Conservation (phyloP, 2,888 invertebrate species). For the Acleris sparsana region DNA sequence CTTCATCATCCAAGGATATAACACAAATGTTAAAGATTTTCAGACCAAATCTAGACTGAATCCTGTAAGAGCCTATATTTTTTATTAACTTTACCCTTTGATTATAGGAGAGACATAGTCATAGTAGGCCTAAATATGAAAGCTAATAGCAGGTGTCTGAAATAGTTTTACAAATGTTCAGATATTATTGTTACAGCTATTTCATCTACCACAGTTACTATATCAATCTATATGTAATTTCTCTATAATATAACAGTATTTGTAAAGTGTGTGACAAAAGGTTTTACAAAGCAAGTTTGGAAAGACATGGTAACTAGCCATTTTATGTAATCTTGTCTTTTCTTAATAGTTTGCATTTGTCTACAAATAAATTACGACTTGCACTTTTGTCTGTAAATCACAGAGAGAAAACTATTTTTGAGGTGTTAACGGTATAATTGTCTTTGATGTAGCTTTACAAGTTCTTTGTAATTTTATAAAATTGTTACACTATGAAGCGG, state of each 20-base stretch:
- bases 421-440: conserved; percentile 31
- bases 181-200: too few species aligned
- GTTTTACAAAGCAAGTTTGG: too few species aligned
- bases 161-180: not conserved
- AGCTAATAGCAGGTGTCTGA: conserved; percentile 4
- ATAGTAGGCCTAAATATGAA: conserved; percentile 6
- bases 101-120: conserved; percentile 15
- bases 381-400: not conserved
- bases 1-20: conserved; percentile 35
- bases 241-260: too few species aligned
- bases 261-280: too few species aligned
- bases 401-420: conserved; percentile 16
- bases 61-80: conserved; percentile 47
- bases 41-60: conserved; percentile 55
- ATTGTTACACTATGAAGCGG: conserved; percentile 47
- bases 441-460: conserved; percentile 40
- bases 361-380: not conserved
- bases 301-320: conserved; percentile 3
- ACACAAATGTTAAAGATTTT: conserved; percentile 43
- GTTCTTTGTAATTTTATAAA: conserved; percentile 46
- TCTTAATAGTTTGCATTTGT: too few species aligned
- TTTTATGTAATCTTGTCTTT: conserved; percentile 7
- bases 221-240: conserved; percentile 3
- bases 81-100: conserved; percentile 40
- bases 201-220: not conserved